Percentiles rank a stretch among this genome's conserved stretches.
phyloP scores from a whole-genome alignment of 2,797 vertebrate species.

The Morus bassanus region DNA sequence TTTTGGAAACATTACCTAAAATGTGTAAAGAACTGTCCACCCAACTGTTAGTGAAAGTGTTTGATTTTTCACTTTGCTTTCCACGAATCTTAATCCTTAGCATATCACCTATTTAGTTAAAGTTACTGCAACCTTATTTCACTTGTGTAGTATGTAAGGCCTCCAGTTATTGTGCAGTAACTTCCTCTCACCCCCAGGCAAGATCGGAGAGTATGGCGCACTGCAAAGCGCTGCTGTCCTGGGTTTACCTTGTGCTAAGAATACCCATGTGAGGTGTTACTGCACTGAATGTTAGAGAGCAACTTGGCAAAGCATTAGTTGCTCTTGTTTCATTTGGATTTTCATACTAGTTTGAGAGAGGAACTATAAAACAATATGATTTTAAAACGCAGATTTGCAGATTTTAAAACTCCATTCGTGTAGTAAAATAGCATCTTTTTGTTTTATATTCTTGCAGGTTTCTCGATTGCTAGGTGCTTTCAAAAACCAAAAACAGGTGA shows the following conservation, averaged over 20 bases:
- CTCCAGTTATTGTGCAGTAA: neutral
- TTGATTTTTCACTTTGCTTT: neutral
- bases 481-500: constrained; percentile 80
- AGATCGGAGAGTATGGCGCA: fast-evolving
- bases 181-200: neutral
- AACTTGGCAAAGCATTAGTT: neutral
- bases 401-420: neutral
- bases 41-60: neutral
- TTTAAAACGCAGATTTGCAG: neutral
- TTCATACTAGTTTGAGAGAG: neutral
- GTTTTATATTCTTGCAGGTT: constrained; percentile 76
- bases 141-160: neutral
- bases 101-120: neutral
- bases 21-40: neutral
- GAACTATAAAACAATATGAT: neutral
- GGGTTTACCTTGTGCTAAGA: constrained; percentile 3
- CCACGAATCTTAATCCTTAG: neutral
- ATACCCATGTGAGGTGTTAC: neutral
- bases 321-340: neutral
- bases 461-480: constrained; percentile 83
- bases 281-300: neutral
- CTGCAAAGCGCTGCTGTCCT: neutral
- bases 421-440: neutral
- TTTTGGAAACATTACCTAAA: neutral
- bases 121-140: neutral